These are phyloP conservation scores for Catharus minimus DNA, from an alignment of 2,113 vertebrate species.

Conservation along the genomic window DNA sequence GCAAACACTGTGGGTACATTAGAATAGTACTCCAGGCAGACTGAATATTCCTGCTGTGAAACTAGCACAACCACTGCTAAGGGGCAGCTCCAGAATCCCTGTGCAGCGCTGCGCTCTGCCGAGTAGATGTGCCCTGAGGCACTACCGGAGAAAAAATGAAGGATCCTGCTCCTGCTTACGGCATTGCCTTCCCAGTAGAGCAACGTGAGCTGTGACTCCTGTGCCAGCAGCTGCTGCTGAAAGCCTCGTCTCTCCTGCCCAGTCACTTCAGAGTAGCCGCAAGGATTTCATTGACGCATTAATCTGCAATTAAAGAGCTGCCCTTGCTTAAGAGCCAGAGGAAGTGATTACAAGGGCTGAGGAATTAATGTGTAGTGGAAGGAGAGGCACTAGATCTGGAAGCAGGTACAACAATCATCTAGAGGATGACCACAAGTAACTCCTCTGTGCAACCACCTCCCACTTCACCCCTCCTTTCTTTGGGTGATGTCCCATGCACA, in stretches of 20 bases:
- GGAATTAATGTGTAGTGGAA: not conserved
- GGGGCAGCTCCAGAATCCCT: not conserved
- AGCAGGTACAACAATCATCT: not conserved
- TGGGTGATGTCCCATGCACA: not conserved
- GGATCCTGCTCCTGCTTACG: not conserved
- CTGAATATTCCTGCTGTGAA: not conserved
- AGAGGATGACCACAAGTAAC: not conserved
- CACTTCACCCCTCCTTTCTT: not conserved
- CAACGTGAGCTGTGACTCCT: not conserved
- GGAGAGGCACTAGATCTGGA: not conserved
- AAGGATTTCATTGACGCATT: slow-evolving; percentile 21
- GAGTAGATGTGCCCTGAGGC: not conserved
- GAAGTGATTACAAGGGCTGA: not conserved
- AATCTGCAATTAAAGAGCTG: slow-evolving; percentile 2
- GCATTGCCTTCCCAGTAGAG: not conserved
- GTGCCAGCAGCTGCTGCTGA: not conserved
- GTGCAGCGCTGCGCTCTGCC: rapidly evolving
- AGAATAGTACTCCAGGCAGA: not conserved
- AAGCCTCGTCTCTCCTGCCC: not conserved
- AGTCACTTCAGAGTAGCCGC: slow-evolving; percentile 17
- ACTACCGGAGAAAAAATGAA: not conserved
- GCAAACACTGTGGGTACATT: not conserved
- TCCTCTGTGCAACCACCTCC: not conserved
- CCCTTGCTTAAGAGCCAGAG: not conserved
- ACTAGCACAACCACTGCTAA: not conserved